phyloP scores from a whole-genome alignment of 2,888 invertebrate species.

The Eremobia ochroleuca region DNA sequence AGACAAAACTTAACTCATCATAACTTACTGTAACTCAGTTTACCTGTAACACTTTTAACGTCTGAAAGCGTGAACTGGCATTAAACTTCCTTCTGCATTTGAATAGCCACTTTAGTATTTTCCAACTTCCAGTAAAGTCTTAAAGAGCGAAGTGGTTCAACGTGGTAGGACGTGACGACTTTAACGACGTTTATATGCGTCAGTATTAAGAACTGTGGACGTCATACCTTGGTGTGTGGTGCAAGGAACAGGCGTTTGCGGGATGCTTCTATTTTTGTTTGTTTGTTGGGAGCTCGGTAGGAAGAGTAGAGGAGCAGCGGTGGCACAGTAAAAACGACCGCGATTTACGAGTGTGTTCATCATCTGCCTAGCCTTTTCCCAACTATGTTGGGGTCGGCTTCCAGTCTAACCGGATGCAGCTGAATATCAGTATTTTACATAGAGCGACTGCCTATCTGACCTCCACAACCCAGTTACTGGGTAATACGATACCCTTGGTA shows the following conservation, averaged over 20 bases:
- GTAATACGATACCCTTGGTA: no score
- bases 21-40: slow-evolving; percentile 5
- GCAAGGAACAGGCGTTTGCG: slow-evolving; percentile 2
- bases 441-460: no score
- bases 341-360: no score
- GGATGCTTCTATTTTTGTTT: not conserved
- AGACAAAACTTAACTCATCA: not conserved
- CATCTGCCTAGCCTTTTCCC: no score
- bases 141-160: slow-evolving; percentile 27
- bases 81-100: slow-evolving; percentile 27
- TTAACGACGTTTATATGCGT: slow-evolving; percentile 34
- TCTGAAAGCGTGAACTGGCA: slow-evolving; percentile 2
- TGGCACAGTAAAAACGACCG: no score
- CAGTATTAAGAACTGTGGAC: slow-evolving; percentile 42
- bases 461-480: no score
- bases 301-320: no score
- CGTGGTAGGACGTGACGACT: slow-evolving; percentile 29
- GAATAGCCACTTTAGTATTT: slow-evolving; percentile 37
- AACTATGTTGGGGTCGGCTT: no score
- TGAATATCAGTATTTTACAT: no score
- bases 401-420: no score
- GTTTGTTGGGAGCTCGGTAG: not conserved
- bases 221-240: slow-evolving; percentile 45
- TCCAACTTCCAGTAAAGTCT: slow-evolving; percentile 1
- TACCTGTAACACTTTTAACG: slow-evolving; percentile 7